These are phyloP conservation scores for Sebastes minor DNA, from an alignment of 2,797 vertebrate species.

Conservation along the genomic window DNA sequence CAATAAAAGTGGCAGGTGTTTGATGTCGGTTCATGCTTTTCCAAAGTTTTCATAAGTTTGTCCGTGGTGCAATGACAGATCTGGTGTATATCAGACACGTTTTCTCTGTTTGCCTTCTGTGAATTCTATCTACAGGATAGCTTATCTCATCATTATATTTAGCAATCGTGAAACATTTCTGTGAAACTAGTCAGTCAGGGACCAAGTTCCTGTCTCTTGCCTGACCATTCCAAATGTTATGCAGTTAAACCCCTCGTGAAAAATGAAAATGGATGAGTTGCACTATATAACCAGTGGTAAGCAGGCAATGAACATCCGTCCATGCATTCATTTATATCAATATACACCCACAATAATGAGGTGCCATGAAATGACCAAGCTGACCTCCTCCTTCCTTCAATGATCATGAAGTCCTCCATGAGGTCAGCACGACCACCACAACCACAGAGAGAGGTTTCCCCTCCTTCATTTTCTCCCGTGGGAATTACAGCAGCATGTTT, in stretches of 20 bases:
- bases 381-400: slow-evolving; percentile 46
- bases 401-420: slow-evolving; percentile 46
- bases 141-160: slow-evolving; percentile 14
- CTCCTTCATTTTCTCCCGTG: slow-evolving; percentile 46
- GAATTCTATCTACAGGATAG: slow-evolving; percentile 2
- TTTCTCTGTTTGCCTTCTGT: neutral
- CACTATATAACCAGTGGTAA: neutral
- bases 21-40: slow-evolving; percentile 5
- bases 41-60: slow-evolving; percentile 11
- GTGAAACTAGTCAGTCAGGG: neutral
- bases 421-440: slow-evolving; percentile 57
- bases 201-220: neutral
- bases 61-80: slow-evolving; percentile 8
- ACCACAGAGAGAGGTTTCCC: slow-evolving; percentile 37
- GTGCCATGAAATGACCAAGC: slow-evolving; percentile 46
- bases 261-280: slow-evolving; percentile 1
- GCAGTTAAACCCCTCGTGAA: slow-evolving; percentile 8
- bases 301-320: slow-evolving; percentile 13
- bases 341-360: slow-evolving; percentile 47
- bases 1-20: neutral
- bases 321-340: slow-evolving; percentile 31
- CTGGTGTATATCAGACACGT: neutral
- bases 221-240: slow-evolving; percentile 23
- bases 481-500: slow-evolving; percentile 59
- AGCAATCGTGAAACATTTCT: neutral